Percentiles rank a stretch among this genome's conserved stretches.
Evolutionary conservation across 2,113 vertebrate genomes (phyloP).

Genomic region (Nyctibius bracteatus): DNA sequence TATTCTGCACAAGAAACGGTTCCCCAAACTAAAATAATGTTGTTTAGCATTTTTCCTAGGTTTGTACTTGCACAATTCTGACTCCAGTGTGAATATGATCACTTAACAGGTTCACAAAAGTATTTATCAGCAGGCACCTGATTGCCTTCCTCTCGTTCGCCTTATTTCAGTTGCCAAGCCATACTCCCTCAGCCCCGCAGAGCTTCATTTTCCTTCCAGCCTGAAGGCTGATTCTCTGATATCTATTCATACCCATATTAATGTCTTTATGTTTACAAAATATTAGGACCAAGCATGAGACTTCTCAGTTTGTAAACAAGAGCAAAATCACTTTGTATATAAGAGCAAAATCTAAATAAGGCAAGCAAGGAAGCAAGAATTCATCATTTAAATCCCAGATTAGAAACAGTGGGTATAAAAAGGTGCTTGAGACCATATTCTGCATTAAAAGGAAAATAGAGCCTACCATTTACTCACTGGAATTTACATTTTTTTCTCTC

Average conservation of each 20-base stretch:
- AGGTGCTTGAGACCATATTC: background rate
- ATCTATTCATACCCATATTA: background rate
- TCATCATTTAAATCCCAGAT: background rate
- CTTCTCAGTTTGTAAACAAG: background rate
- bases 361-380: background rate
- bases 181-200: background rate
- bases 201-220: background rate
- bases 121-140: background rate
- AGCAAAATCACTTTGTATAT: background rate
- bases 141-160: background rate
- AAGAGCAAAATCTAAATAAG: too few relatives aligned
- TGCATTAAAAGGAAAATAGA: background rate
- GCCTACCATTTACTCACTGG: background rate
- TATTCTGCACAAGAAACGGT: background rate
- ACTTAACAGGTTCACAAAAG: background rate
- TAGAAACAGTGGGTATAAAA: background rate
- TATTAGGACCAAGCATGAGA: background rate
- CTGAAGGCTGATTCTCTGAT: background rate
- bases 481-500: background rate
- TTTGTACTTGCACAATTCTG: background rate
- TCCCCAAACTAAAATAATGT: background rate
- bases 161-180: background rate
- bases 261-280: background rate
- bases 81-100: background rate
- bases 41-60: background rate